Evolutionary conservation across 2,113 vertebrate species (phyloP).

Genomic region (Addax nasomaculatus): DNA sequence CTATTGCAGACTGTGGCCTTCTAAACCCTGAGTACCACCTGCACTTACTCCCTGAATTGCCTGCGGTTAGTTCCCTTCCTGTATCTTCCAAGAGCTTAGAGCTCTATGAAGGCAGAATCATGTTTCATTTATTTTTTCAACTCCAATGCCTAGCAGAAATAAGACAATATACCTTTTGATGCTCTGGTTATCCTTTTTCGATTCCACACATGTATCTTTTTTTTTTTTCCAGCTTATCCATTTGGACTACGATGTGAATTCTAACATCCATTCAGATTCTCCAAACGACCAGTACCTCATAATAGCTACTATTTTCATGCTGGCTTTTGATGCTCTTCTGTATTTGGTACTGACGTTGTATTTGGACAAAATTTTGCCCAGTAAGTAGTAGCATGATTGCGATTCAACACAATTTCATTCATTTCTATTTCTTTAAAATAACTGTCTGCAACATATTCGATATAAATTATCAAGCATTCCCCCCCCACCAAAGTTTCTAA

Average conservation of each 20-base stretch:
- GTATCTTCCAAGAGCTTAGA: not conserved
- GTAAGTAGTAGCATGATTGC: constrained; percentile 72
- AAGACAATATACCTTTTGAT: not conserved
- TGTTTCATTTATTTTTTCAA: not conserved
- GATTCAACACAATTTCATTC: not conserved
- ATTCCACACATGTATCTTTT: not conserved
- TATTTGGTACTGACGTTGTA: constrained; percentile 90
- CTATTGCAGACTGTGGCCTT: not conserved
- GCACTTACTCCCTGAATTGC: not conserved
- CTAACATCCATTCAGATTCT: constrained; percentile 84
- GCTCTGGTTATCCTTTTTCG: not conserved
- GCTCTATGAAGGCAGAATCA: not conserved
- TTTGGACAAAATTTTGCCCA: constrained; percentile 91
- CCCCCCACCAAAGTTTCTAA: not conserved
- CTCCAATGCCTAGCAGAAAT: not conserved
- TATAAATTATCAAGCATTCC: not conserved
- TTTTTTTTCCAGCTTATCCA: constrained; percentile 83
- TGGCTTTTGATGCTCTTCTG: constrained; percentile 86
- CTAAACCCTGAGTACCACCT: not conserved
- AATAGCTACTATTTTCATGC: constrained; percentile 84
- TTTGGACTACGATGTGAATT: constrained; percentile 87
- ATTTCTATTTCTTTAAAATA: not conserved
- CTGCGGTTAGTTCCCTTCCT: not conserved
- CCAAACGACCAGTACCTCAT: constrained; percentile 83
- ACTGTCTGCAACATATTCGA: not conserved